Conservation (phyloP, 2,888 invertebrate genomes). For the Oscheius sp. region DNA sequence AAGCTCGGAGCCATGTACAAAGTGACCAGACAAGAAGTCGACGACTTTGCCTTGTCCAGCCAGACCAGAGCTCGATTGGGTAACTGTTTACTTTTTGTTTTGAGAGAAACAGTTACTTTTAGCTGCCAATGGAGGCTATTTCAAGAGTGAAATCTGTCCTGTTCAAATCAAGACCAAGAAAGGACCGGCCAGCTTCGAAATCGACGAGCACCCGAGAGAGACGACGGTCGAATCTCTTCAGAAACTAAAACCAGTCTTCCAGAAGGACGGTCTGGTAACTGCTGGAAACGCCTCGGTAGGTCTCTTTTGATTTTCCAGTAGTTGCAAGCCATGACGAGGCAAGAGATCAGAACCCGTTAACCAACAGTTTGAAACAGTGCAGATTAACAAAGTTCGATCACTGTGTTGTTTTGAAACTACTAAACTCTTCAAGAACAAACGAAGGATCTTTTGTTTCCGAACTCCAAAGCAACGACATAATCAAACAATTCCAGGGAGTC, state of each 20-base stretch:
- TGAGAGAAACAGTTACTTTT: neutral
- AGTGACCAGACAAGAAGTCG: slow-evolving; percentile 85
- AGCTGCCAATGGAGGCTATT: slow-evolving; percentile 83
- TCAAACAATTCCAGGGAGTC: slow-evolving; percentile 79
- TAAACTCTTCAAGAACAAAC: neutral
- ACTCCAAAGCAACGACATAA: neutral
- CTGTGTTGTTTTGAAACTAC: neutral
- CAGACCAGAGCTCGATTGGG: slow-evolving; percentile 80
- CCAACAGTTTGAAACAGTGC: no score
- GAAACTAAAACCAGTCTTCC: slow-evolving; percentile 80
- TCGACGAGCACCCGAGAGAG: slow-evolving; percentile 91
- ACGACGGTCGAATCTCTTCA: slow-evolving; percentile 85
- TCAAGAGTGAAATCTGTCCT: slow-evolving; percentile 89
- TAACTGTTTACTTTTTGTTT: neutral
- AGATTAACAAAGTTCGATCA: neutral
- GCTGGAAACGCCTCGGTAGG: slow-evolving; percentile 69
- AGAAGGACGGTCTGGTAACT: slow-evolving; percentile 67
- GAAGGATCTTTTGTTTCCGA: no score
- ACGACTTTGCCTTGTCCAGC: slow-evolving; percentile 86
- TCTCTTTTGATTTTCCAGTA: neutral
- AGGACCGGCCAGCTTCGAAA: slow-evolving; percentile 78
- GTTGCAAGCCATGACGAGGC: no score
- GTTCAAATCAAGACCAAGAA: slow-evolving; percentile 82
- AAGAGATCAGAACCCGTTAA: no score
- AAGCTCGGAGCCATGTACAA: slow-evolving; percentile 88